Evolutionary conservation across 2,113 vertebrate genomes (phyloP).

Genomic region (Castor canadensis): DNA sequence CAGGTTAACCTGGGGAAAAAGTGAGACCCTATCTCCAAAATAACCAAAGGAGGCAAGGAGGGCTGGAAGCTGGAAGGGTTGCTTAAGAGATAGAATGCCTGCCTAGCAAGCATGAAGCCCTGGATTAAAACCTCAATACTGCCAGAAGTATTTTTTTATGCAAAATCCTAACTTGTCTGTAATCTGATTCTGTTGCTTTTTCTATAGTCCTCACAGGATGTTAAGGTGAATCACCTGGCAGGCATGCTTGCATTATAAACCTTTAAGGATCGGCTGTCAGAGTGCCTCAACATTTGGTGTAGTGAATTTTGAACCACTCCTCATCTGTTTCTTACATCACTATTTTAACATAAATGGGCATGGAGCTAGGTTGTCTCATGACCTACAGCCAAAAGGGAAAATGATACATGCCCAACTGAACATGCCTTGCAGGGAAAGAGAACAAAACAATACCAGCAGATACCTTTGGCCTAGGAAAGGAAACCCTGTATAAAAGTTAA

Average conservation of each 20-base stretch:
- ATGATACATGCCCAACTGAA: not conserved
- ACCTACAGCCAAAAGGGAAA: not conserved
- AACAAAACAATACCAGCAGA: not conserved
- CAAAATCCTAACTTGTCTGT: not conserved
- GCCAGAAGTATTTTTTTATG: not conserved
- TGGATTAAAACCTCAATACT: no score
- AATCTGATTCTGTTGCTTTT: not conserved
- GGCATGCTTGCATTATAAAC: not conserved
- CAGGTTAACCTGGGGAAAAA: no score
- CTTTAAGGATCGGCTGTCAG: not conserved
- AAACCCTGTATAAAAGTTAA: not conserved
- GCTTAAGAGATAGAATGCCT: no score
- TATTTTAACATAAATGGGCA: not conserved
- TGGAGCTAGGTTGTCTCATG: not conserved
- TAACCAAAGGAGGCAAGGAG: no score
- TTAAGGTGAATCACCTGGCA: not conserved
- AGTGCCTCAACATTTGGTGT: not conserved
- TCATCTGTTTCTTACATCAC: not conserved
- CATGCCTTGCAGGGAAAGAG: not conserved
- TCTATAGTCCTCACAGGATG: not conserved
- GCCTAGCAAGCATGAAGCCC: no score
- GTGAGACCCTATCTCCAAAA: no score
- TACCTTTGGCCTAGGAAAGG: not conserved
- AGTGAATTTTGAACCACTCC: not conserved
- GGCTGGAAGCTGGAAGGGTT: no score